Percentiles rank a stretch among this genome's conserved stretches.
Evolutionary conservation across 2,888 invertebrate genomes (phyloP).

Genomic region (Apodemia hepburni): DNA sequence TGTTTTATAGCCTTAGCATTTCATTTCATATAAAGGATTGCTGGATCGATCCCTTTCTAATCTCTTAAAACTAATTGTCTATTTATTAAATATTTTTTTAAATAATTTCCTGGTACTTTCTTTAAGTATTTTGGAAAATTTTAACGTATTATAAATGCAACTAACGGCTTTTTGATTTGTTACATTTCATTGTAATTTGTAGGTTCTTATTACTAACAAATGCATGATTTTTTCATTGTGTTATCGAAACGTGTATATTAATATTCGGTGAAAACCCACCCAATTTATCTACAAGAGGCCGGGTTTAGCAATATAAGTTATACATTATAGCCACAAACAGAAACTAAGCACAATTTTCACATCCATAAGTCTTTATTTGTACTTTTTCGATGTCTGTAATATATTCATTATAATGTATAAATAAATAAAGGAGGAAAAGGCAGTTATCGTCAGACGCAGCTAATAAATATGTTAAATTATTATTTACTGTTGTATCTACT

Average conservation of each 20-base stretch:
- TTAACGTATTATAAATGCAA: conserved; percentile 61
- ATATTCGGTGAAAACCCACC: conserved; percentile 36
- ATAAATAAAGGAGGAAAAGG: neutral
- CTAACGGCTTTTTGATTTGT: conserved; percentile 72
- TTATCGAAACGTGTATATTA: conserved; percentile 33
- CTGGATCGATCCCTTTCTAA: conserved; percentile 64
- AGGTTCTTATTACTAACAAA: conserved; percentile 55
- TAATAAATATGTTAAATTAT: neutral
- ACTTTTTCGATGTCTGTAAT: neutral
- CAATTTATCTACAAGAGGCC: conserved; percentile 51
- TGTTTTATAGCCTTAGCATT: conserved; percentile 57
- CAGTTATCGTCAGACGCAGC: conserved; percentile 1
- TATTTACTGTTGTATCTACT: conserved; percentile 50
- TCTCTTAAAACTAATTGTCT: conserved; percentile 69
- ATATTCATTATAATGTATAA: neutral
- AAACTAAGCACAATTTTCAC: conserved; percentile 57
- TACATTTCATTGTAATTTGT: conserved; percentile 42
- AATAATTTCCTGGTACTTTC: conserved; percentile 8
- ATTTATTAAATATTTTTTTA: conserved; percentile 19
- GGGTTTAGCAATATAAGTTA: conserved; percentile 69
- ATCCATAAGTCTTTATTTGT: conserved; percentile 26
- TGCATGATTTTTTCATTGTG: conserved; percentile 57
- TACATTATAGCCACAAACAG: conserved; percentile 42
- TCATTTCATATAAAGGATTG: conserved; percentile 71
- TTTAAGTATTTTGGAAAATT: conserved; percentile 12